Percentiles rank a stretch among this genome's conserved stretches.
phyloP scores from a whole-genome alignment of 2,797 vertebrate species.

The Diplodus sargus region DNA sequence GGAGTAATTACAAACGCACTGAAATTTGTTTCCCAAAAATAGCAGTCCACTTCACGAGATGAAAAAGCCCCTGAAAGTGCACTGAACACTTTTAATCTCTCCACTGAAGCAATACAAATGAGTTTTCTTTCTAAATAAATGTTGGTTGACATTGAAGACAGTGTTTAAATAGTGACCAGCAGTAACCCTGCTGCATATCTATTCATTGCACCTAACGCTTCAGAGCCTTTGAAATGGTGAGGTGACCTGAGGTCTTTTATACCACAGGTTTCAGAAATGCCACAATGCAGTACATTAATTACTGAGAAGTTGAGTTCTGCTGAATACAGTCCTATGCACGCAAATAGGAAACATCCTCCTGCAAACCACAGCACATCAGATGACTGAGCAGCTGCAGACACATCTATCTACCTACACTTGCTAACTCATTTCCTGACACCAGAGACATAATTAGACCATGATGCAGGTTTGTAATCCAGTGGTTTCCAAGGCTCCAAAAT shows the following conservation, averaged over 20 bases:
- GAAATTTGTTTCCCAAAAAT: not conserved
- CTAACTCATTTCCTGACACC: constrained; percentile 67
- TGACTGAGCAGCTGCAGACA: constrained; percentile 44
- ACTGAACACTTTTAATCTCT: constrained; percentile 6
- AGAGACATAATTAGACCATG: constrained; percentile 32
- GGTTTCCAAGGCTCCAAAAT: not conserved
- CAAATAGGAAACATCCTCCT: constrained; percentile 57
- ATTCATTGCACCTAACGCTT: not conserved
- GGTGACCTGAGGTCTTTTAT: constrained; percentile 2
- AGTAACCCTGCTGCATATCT: not conserved
- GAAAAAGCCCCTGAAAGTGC: constrained; percentile 9
- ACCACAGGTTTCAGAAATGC: constrained; percentile 12
- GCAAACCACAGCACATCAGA: constrained; percentile 64
- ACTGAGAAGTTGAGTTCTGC: constrained; percentile 14
- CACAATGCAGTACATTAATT: not conserved
- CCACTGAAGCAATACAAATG: not conserved
- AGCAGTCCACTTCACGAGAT: not conserved
- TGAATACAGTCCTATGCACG: not conserved
- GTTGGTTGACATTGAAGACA: not conserved
- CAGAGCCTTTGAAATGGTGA: not conserved
- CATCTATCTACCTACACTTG: constrained; percentile 23
- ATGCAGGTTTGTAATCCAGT: constrained; percentile 23
- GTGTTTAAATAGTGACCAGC: not conserved
- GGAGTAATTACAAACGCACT: not conserved
- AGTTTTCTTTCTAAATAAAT: not conserved